phyloP scores from a whole-genome alignment of 2,113 vertebrate species.

The Eolophus roseicapilla region DNA sequence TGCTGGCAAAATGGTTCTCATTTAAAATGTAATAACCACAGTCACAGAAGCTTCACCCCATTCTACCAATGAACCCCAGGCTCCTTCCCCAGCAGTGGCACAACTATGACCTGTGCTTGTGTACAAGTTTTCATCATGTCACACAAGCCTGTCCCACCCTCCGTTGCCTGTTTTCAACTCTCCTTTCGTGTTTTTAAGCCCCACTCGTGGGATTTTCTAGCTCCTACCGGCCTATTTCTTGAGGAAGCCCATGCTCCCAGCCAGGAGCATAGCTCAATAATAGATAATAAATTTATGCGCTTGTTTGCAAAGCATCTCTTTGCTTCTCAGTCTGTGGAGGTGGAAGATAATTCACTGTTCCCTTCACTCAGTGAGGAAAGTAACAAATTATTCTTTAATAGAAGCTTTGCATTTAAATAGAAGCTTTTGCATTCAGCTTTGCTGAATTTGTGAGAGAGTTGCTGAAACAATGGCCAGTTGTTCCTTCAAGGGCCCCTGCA shows the following conservation, averaged over 20 bases:
- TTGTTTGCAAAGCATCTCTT: not conserved
- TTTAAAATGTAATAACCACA: not conserved
- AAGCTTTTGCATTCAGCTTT: not conserved
- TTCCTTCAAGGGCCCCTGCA: not conserved
- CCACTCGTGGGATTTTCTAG: not conserved
- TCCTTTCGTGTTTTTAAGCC: not conserved
- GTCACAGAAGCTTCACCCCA: accelerated
- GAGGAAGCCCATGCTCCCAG: not conserved
- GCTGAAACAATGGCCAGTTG: not conserved
- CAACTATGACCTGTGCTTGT: not conserved
- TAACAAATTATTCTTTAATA: not conserved
- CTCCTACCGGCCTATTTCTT: not conserved
- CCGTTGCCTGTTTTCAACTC: not conserved
- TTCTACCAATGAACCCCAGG: accelerated
- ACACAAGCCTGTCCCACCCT: not conserved
- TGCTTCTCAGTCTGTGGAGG: not conserved
- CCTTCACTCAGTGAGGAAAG: not conserved
- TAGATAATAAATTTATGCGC: not conserved
- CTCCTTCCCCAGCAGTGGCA: not conserved
- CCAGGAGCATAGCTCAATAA: not conserved
- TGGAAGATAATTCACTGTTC: not conserved
- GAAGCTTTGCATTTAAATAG: not conserved
- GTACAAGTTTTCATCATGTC: not conserved
- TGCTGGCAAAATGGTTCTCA: not conserved
- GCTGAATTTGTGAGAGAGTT: not conserved